These are phyloP conservation scores for Meteorus colon DNA, from an alignment of 2,888 invertebrate genomes.

Conservation along the genomic window DNA sequence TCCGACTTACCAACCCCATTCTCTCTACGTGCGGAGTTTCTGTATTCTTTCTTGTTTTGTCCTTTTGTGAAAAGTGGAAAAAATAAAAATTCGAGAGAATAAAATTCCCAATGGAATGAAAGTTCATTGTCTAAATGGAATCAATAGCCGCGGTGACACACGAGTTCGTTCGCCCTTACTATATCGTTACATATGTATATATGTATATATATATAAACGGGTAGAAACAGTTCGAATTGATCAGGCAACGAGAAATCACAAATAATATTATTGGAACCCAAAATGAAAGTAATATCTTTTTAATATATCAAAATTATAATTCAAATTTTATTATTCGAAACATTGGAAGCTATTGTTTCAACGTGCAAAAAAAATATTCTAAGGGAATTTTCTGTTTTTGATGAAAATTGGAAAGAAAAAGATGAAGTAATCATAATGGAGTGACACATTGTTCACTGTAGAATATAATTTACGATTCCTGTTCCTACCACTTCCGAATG, in stretches of 20 bases:
- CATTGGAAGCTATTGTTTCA: too few relatives aligned
- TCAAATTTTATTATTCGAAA: too few relatives aligned
- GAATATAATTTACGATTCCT: too few relatives aligned
- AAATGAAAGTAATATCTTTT: too few relatives aligned
- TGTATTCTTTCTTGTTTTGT: slow-evolving; percentile 6
- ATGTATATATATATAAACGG: slow-evolving; percentile 7
- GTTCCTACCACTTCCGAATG: too few relatives aligned
- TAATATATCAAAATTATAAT: too few relatives aligned
- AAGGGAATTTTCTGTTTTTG: too few relatives aligned
- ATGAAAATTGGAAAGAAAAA: too few relatives aligned
- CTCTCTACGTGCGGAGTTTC: not conserved
- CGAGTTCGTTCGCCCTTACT: slow-evolving; percentile 34
- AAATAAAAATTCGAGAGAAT: slow-evolving; percentile 7
- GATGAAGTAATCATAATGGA: too few relatives aligned
- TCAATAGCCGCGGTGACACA: slow-evolving; percentile 33
- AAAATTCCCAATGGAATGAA: slow-evolving; percentile 31
- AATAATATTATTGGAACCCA: not conserved
- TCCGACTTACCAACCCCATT: not conserved
- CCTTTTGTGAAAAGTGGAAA: slow-evolving; percentile 9
- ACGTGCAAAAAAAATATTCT: too few relatives aligned
- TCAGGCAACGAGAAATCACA: not conserved
- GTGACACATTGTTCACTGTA: too few relatives aligned
- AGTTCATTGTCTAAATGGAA: slow-evolving; percentile 39
- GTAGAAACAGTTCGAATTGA: slow-evolving; percentile 5
- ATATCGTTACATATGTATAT: not conserved